A percentile compares a stretch with the other conserved stretches of the same genome.
Evolutionary conservation across 2,888 invertebrate genomes (phyloP).

Genomic region (Cantharis rufa): DNA sequence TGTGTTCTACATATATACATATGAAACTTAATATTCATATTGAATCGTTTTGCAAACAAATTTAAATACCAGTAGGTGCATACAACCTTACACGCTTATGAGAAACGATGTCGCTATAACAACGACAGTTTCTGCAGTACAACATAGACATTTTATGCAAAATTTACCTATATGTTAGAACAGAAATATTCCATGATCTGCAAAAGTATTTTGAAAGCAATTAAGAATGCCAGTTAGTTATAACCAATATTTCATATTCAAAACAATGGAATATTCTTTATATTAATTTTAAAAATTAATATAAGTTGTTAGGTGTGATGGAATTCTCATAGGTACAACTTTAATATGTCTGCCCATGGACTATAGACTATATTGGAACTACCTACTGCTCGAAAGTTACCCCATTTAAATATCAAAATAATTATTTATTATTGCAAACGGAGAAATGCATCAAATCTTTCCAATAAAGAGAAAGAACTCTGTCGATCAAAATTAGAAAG

Average conservation of each 20-base stretch:
- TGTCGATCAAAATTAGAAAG: background rate
- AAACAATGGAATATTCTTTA: too few species aligned
- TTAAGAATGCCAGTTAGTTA: too few species aligned
- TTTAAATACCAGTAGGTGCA: background rate
- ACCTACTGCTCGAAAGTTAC: background rate
- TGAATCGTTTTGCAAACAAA: background rate
- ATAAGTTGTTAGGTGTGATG: background rate
- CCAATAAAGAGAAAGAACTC: background rate
- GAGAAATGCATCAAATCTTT: background rate
- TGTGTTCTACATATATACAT: too few species aligned
- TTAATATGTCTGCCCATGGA: background rate
- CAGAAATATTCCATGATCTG: too few species aligned
- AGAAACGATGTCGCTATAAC: too few species aligned
- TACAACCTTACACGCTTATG: background rate
- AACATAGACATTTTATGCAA: too few species aligned
- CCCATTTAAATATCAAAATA: background rate
- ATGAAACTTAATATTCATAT: background rate
- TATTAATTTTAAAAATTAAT: too few species aligned
- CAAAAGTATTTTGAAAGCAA: too few species aligned
- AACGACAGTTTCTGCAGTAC: too few species aligned
- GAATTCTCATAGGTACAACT: background rate
- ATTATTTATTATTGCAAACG: background rate
- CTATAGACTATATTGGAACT: too few species aligned
- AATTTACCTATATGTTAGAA: too few species aligned
- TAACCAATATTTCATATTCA: too few species aligned